Evolutionary conservation across 2,888 invertebrate species (phyloP), one percentile per base, ranked within the genome.

Genomic region (Sarcophaga variegata): DNA sequence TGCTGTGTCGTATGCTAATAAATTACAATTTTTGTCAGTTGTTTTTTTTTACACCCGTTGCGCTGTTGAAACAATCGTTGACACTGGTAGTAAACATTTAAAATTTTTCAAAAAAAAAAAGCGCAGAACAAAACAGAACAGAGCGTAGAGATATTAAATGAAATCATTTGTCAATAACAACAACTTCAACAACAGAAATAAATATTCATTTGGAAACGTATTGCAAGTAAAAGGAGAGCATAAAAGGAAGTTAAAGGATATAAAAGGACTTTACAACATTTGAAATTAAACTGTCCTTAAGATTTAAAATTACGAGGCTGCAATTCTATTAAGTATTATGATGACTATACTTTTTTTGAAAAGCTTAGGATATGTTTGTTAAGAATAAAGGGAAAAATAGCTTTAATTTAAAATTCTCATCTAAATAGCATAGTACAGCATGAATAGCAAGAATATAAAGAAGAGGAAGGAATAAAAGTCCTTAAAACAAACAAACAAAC

Each of bases 121-220:
- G 37, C 37, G 54, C 54, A 54, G 54, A 4, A 14, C 17, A 6
- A 6, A 14, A 25, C 67, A 54, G n/a, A 49, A 49, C 0, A 12
- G 14, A 67, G 54, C 10, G 17, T 54, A 37, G 8, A 37, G 37
- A 17, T 25, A 59, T 25, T 17, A 74, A 69, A 75, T 11, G 69
- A 69, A 69, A 75, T 67, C 60, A 75, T 69, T 69, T 63, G 62
- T 75, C 63, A 69, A 69, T 62, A 75, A 37, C 69, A 74, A 54
- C 54, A 12, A 54, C 60, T 71, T 59, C 20, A 47, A 63, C 20
- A 12, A 4, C 37, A 37, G 27, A 27, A 3, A 71, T 72, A 47
- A 74, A 72, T 66, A 25, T 45, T 47, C 17, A 20, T 45, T 74
- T 60, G 10, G 37, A 8, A 37, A 37, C 37, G 37, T 37, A 37